Evolutionary conservation across 2,888 invertebrate species (phyloP).

Genomic region (Eupeodes luniger): DNA sequence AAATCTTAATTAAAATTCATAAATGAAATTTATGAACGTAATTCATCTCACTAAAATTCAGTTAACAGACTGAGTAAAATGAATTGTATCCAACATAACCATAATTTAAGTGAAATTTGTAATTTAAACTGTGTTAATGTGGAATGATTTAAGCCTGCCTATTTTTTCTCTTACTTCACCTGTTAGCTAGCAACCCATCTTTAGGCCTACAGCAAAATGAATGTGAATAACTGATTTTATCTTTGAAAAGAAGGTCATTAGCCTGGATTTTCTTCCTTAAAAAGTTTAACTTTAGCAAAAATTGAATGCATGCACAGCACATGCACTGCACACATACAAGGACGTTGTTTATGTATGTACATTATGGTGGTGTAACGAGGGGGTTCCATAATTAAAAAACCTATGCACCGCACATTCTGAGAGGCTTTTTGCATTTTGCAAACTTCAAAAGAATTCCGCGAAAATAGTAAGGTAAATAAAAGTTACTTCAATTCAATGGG

Average conservation of each 20-base stretch:
- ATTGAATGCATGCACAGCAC: too few relatives aligned
- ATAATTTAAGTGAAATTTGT: constrained; percentile 20
- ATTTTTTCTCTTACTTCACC: too few relatives aligned
- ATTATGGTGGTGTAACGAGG: background rate
- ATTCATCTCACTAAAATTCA: constrained; percentile 29
- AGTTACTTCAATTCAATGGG: background rate
- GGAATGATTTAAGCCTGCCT: background rate
- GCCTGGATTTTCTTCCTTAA: background rate
- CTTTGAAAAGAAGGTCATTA: constrained; percentile 33
- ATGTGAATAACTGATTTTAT: constrained; percentile 17
- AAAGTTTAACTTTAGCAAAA: background rate
- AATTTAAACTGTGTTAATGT: background rate
- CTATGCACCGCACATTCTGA: background rate
- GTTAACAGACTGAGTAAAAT: constrained; percentile 9
- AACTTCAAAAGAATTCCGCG: background rate
- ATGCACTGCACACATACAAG: background rate
- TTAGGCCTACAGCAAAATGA: background rate
- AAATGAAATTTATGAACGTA: constrained; percentile 46
- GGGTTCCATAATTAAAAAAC: background rate
- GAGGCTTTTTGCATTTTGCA: constrained; percentile 1
- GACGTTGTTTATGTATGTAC: background rate
- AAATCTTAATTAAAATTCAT: constrained; percentile 59
- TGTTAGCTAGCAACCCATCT: background rate
- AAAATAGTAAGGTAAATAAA: background rate
- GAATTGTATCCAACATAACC: constrained; percentile 24